Conservation (phyloP, 2,113 vertebrate genomes). For the Calcarius ornatus region DNA sequence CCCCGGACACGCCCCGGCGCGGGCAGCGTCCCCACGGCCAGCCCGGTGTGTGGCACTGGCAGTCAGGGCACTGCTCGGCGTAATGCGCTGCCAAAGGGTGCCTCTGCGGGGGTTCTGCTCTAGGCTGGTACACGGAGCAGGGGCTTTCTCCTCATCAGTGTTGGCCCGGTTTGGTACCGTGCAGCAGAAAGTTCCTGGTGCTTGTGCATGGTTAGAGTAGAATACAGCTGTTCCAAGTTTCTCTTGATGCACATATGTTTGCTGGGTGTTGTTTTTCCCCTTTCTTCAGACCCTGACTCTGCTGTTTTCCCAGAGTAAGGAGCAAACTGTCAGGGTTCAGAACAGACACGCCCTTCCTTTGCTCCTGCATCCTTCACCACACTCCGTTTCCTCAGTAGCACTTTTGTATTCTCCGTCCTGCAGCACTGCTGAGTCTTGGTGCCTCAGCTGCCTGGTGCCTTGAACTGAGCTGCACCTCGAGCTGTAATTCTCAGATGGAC, state of each 20-base stretch:
- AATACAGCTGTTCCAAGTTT: not conserved
- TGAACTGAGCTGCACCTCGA: not conserved
- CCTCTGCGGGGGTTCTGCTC: not conserved
- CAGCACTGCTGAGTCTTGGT: not conserved
- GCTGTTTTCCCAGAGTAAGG: not conserved
- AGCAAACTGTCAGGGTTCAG: not conserved
- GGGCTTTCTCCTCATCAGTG: not conserved
- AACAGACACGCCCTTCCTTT: not conserved
- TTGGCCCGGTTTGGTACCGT: not conserved
- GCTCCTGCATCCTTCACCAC: not conserved
- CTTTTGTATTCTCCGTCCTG: not conserved
- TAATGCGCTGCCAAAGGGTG: rapidly evolving
- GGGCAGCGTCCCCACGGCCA: rapidly evolving
- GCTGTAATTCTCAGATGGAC: rapidly evolving
- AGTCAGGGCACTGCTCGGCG: rapidly evolving
- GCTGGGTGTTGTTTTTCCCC: rapidly evolving
- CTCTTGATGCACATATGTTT: not conserved
- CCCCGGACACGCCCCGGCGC: not conserved
- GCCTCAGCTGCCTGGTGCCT: not conserved
- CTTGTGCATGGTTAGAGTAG: not conserved
- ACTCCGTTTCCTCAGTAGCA: not conserved
- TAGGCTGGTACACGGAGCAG: not conserved
- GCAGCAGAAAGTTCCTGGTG: not conserved
- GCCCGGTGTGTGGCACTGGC: rapidly evolving
- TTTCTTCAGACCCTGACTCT: not conserved